These are phyloP conservation scores for Rhingia rostrata DNA, from an alignment of 2,888 invertebrate genomes.

Conservation along the genomic window DNA sequence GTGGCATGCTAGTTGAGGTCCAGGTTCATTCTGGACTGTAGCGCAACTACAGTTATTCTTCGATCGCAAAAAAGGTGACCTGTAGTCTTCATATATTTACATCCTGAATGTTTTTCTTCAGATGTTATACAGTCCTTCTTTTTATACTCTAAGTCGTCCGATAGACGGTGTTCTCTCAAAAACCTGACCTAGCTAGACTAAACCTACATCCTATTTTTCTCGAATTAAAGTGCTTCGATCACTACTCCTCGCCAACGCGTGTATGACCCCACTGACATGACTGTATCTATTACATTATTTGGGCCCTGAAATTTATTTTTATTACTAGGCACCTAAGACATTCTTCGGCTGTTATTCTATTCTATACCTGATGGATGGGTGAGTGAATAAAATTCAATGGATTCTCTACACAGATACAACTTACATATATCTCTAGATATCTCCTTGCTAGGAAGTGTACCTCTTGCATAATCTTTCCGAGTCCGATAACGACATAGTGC, in stretches of 20 bases:
- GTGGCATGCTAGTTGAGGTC: too few species aligned
- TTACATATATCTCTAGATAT: neutral
- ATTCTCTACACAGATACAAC: neutral
- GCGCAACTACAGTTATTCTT: too few species aligned
- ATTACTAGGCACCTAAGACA: slow-evolving; percentile 38
- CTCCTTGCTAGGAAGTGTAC: slow-evolving; percentile 44
- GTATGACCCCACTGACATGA: slow-evolving; percentile 27
- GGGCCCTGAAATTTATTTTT: slow-evolving; percentile 47
- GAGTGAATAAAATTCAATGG: slow-evolving; percentile 46
- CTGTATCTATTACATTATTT: slow-evolving; percentile 21
- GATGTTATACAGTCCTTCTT: too few species aligned
- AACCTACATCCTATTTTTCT: neutral
- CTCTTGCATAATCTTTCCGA: slow-evolving; percentile 60
- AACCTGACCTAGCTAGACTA: too few species aligned
- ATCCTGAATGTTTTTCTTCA: too few species aligned
- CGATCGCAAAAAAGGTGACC: too few species aligned
- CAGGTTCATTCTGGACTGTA: too few species aligned
- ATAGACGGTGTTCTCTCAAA: too few species aligned
- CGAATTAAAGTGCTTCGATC: neutral
- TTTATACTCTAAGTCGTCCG: too few species aligned
- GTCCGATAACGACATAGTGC: slow-evolving; percentile 9
- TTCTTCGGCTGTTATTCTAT: slow-evolving; percentile 53
- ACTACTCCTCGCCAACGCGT: too few species aligned
- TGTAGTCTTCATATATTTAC: too few species aligned
- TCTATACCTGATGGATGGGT: slow-evolving; percentile 43